phyloP scores from a whole-genome alignment of 2,888 invertebrate genomes.

The Drosophila multiciliata region DNA sequence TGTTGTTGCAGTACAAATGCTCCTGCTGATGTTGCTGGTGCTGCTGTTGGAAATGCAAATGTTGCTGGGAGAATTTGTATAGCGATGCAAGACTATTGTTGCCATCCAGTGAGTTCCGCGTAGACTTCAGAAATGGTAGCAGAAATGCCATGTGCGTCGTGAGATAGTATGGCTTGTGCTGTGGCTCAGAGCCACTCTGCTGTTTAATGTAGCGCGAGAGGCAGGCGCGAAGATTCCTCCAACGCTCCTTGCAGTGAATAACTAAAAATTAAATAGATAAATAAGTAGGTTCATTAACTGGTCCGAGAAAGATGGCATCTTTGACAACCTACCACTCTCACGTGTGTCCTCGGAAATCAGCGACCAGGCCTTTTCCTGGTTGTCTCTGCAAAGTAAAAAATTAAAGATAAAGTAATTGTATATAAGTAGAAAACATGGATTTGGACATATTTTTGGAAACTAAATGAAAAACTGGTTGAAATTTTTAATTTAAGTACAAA shows the following conservation, averaged over 20 bases:
- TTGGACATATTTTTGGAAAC: neutral
- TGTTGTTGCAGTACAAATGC: conserved; percentile 55
- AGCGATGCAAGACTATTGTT: conserved; percentile 70
- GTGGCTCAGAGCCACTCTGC: conserved; percentile 83
- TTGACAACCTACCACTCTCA: conserved; percentile 82
- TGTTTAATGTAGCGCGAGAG: conserved; percentile 84
- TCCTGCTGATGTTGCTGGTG: conserved; percentile 56
- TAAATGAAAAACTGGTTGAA: neutral
- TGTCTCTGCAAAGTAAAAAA: conserved; percentile 73
- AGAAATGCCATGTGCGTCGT: conserved; percentile 85
- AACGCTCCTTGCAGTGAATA: conserved; percentile 85
- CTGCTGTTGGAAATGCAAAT: conserved; percentile 49
- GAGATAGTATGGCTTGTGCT: conserved; percentile 85
- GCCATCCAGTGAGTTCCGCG: conserved; percentile 80
- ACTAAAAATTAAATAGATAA: conserved; percentile 58
- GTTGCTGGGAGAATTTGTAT: conserved; percentile 73
- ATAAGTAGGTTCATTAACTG: neutral
- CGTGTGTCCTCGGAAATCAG: conserved; percentile 83
- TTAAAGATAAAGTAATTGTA: neutral
- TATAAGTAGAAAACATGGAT: neutral
- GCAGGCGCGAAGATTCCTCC: conserved; percentile 85
- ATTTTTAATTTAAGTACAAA: neutral
- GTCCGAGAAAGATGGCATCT: neutral
- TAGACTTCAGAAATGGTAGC: conserved; percentile 84
- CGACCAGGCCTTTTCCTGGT: conserved; percentile 84